phyloP scores from a whole-genome alignment of 2,797 vertebrate species.

The Acanthis flammea region DNA sequence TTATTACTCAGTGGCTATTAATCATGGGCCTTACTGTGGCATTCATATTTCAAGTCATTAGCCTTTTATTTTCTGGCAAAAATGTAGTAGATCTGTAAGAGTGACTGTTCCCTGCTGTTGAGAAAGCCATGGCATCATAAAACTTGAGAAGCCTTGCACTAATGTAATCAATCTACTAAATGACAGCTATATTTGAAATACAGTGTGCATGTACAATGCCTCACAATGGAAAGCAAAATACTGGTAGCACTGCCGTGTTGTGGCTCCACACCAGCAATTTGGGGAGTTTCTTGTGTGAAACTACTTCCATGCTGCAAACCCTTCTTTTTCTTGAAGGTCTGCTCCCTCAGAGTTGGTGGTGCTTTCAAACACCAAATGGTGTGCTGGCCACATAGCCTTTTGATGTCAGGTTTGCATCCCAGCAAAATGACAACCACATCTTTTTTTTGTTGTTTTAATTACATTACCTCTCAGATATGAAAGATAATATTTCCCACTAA shows the following conservation, averaged over 20 bases:
- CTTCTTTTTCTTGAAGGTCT: background rate
- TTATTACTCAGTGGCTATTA: constrained; percentile 56
- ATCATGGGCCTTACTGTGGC: constrained; percentile 34
- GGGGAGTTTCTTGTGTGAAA: background rate
- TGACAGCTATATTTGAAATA: constrained; percentile 21
- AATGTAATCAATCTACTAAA: constrained; percentile 27
- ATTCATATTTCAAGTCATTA: constrained; percentile 57
- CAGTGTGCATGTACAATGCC: background rate
- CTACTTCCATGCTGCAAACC: background rate
- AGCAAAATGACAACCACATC: background rate
- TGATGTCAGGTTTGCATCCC: background rate
- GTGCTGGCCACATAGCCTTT: background rate
- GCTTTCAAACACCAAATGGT: background rate
- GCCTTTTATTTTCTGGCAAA: constrained; percentile 54
- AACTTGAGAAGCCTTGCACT: constrained; percentile 42
- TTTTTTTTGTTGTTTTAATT: background rate
- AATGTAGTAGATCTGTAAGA: constrained; percentile 42
- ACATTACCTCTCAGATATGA: background rate
- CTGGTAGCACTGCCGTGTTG: background rate
- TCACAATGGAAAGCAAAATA: background rate
- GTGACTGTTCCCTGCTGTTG: constrained; percentile 18
- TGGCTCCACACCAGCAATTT: background rate
- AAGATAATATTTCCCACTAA: background rate
- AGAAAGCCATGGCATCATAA: constrained; percentile 45
- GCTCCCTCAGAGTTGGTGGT: background rate